These are phyloP conservation scores for Micronycteris hirsuta DNA, from an alignment of 2,113 vertebrate genomes.

Conservation along the genomic window DNA sequence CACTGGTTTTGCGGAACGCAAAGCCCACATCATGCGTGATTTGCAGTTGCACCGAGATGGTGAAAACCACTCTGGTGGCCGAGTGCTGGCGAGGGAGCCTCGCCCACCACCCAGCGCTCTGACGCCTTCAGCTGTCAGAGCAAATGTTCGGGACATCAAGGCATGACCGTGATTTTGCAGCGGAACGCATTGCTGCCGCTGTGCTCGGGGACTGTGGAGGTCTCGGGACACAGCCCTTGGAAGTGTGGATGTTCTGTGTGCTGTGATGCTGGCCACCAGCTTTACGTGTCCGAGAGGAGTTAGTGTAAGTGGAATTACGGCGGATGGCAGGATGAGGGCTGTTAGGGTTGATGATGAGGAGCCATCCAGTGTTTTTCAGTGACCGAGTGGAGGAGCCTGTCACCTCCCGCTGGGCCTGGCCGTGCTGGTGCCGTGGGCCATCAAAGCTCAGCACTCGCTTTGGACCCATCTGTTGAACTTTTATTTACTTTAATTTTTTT, in stretches of 20 bases:
- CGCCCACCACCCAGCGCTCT: neutral
- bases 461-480: neutral
- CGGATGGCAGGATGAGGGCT: too few species aligned
- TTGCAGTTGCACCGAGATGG: neutral
- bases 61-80: neutral
- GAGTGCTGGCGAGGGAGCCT: neutral
- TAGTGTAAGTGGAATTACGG: neutral
- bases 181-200: neutral
- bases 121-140: neutral
- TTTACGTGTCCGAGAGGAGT: neutral
- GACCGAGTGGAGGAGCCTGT: neutral
- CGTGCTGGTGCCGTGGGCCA: accelerated
- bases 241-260: accelerated
- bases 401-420: neutral
- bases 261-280: neutral
- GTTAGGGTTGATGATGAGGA: neutral
- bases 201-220: too few species aligned
- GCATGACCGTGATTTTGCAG: neutral
- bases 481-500: neutral
- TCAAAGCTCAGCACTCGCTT: neutral
- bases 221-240: neutral
- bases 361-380: neutral
- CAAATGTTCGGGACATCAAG: neutral
- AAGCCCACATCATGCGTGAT: neutral
- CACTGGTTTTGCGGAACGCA: neutral